phyloP scores from a whole-genome alignment of 2,113 vertebrate species.

The Paraplagusia blochii region DNA sequence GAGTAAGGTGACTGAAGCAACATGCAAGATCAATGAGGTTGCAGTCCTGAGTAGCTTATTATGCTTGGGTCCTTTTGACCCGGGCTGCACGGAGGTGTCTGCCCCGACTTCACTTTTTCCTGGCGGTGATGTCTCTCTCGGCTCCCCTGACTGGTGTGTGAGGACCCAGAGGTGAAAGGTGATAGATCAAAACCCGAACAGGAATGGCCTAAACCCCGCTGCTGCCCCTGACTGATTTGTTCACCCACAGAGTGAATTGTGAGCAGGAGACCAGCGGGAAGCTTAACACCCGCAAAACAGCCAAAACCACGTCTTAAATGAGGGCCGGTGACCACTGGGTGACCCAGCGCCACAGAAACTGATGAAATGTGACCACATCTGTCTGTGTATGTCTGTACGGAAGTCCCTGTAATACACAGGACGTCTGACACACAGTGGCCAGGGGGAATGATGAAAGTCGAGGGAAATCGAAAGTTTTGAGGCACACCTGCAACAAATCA shows the following conservation, averaged over 20 bases:
- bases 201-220: slow-evolving; percentile 50
- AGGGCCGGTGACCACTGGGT: slow-evolving; percentile 52
- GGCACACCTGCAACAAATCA: slow-evolving; percentile 41
- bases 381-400: slow-evolving; percentile 15
- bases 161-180: slow-evolving; percentile 65
- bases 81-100: slow-evolving; percentile 17
- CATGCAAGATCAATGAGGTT: slow-evolving; percentile 22
- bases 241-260: slow-evolving; percentile 49
- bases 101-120: slow-evolving; percentile 24
- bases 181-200: slow-evolving; percentile 68
- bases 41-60: slow-evolving; percentile 7
- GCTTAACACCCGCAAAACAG: slow-evolving; percentile 47
- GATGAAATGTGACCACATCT: slow-evolving; percentile 67
- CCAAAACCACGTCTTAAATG: slow-evolving; percentile 28
- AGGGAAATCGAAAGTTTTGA: slow-evolving; percentile 7
- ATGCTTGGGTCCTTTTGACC: slow-evolving; percentile 21
- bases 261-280: slow-evolving; percentile 40
- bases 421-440: slow-evolving; percentile 40
- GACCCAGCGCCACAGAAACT: slow-evolving; percentile 44
- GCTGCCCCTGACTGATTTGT: slow-evolving; percentile 30
- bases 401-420: slow-evolving; percentile 10
- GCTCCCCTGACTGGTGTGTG: slow-evolving; percentile 44
- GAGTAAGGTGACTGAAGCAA: slow-evolving; percentile 23
- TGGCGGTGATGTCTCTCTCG: slow-evolving; percentile 58
- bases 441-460: slow-evolving; percentile 20